Conservation (phyloP, 1,140 invertebrate genomes). For the Glossosoma conforme region DNA sequence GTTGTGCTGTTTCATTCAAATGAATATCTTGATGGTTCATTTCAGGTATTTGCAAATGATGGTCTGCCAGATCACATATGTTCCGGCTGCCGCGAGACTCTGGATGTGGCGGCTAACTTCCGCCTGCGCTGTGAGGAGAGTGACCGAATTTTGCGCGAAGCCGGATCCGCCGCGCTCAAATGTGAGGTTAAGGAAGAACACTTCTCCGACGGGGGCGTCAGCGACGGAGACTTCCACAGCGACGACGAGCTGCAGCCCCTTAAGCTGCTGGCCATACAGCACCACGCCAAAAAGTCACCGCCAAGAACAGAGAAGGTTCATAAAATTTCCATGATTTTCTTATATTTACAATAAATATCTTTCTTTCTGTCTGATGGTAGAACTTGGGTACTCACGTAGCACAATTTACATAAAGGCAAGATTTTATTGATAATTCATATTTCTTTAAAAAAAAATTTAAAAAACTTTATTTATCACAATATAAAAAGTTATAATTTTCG, state of each 20-base stretch:
- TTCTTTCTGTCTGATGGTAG: neutral
- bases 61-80: slow-evolving; percentile 19
- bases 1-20: neutral
- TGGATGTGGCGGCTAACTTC: slow-evolving; percentile 12
- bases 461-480: too few relatives aligned
- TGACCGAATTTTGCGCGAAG: slow-evolving; percentile 11
- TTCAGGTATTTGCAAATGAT: slow-evolving; percentile 16
- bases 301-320: slow-evolving; percentile 2
- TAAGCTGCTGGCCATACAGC: slow-evolving; percentile 2
- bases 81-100: slow-evolving; percentile 5
- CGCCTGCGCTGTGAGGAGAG: slow-evolving; percentile 9
- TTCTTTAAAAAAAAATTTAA: too few relatives aligned
- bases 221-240: slow-evolving; percentile 8
- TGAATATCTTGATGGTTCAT: too few relatives aligned
- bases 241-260: slow-evolving; percentile 7
- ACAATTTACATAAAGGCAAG: too few relatives aligned
- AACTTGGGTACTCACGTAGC: too few relatives aligned
- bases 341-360: neutral
- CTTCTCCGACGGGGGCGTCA: slow-evolving; percentile 7
- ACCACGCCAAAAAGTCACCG: neutral
- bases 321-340: neutral
- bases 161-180: neutral
- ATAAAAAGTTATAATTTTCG: too few relatives aligned
- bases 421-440: too few relatives aligned
- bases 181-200: slow-evolving; percentile 13